phyloP scores from a whole-genome alignment of 2,888 invertebrate genomes.

The Camponotus fellah region DNA sequence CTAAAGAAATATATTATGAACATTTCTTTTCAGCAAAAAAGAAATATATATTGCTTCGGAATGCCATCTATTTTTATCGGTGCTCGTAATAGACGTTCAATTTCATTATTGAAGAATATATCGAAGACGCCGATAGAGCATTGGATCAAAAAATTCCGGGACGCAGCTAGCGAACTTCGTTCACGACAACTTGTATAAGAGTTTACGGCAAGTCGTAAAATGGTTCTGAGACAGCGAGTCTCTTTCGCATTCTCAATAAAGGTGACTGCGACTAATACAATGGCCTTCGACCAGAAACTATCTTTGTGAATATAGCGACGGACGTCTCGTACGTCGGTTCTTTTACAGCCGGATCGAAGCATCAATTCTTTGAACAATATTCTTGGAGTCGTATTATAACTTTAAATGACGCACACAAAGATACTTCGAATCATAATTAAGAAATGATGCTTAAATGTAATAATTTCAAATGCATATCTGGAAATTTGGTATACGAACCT shows the following conservation, averaged over 20 bases:
- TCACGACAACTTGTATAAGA: slow-evolving; percentile 56
- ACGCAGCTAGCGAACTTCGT: slow-evolving; percentile 34
- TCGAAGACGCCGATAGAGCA: slow-evolving; percentile 22
- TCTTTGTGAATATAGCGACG: slow-evolving; percentile 30
- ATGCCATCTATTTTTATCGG: background rate
- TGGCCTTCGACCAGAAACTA: slow-evolving; percentile 39
- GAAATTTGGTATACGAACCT: background rate
- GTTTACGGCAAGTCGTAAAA: slow-evolving; percentile 69
- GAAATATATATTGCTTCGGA: background rate
- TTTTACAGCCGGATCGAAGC: slow-evolving; percentile 33
- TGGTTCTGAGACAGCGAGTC: slow-evolving; percentile 58
- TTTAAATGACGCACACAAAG: background rate
- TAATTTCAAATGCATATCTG: background rate
- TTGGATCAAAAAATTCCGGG: slow-evolving; percentile 50
- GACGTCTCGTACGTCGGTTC: slow-evolving; percentile 5
- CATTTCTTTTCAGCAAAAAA: background rate
- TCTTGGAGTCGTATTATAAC: background rate
- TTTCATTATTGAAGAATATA: slow-evolving; percentile 23
- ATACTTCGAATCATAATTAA: background rate
- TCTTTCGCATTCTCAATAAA: slow-evolving; percentile 62
- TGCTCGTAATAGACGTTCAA: background rate
- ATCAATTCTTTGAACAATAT: slow-evolving; percentile 8
- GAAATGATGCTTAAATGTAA: background rate
- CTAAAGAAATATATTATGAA: background rate
- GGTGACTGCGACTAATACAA: slow-evolving; percentile 59